Base-by-base conservation (phyloP, 2,797 vertebrate genomes). In the Schizopygopsis malacanthus region DNA sequence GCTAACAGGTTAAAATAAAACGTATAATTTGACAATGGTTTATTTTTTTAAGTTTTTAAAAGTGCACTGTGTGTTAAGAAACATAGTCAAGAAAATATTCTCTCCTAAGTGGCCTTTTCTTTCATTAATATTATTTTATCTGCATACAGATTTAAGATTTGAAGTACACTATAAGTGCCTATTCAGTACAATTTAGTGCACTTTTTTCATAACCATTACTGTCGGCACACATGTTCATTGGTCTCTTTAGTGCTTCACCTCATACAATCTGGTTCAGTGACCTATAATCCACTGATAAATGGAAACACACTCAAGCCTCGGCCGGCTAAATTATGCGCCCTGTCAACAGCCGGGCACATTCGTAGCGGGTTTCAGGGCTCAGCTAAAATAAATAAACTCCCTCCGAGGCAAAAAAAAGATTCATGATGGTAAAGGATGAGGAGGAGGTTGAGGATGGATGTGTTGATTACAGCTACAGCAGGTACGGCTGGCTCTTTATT, bases 221-320 rank as follows among this genome's bases (percentile, higher is more conserved):
- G 95, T 94, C 94, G 94, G 89, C 93, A 91, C 92, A 95, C 71
- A 94, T 93, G 95, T 94, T 95, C 92, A 95, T 94, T 92, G 92
- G 91, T 92, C 93, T 94, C 59, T 95, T 94, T 92, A 94, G 94
- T 93, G 93, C 88, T 81, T 72, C 90, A 95, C 91, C 69, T 85
- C 85, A 87, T 90, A 91, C 88, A 90, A 89, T 90, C 85, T 79
- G 86, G 87, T 88, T 87, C 84, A 73, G 78, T 76, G 87, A 87
- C 78, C 90, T 88, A 89, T 90, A 91, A 89, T 90, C 90, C 87
- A 73, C 87, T 86, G 85, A 87, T 89, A 91, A 91, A 93, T 89
- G 89, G 90, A 90, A 87, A 87, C 41, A 65, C 78, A 45, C 87
- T 89, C 85, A 25, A 41, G 33, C 89, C 87, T 86, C 47, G 72